phyloP scores from a whole-genome alignment of 2,888 invertebrate species.

The Spilosoma lubricipeda region DNA sequence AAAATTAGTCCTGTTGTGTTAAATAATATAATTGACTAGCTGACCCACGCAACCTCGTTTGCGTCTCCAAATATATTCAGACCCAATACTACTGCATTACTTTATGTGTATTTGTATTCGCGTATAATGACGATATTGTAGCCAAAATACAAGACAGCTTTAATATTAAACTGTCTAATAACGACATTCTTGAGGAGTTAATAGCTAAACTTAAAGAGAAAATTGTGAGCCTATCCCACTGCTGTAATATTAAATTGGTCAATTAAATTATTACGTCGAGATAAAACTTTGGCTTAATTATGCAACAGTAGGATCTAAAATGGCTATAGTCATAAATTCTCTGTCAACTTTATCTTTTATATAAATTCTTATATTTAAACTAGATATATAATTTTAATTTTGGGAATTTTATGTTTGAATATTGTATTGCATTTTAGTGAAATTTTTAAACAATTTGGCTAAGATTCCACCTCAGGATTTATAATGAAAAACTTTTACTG shows the following conservation, averaged over 20 bases:
- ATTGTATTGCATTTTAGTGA: neutral
- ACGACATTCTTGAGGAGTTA: neutral
- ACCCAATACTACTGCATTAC: neutral
- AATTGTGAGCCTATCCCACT: neutral
- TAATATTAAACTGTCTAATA: neutral
- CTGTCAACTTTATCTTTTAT: neutral
- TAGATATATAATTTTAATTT: neutral
- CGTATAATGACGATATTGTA: neutral
- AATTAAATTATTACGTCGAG: conserved; percentile 39
- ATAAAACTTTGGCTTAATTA: conserved; percentile 38
- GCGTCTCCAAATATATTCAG: too few relatives aligned
- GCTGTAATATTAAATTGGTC: conserved; percentile 16
- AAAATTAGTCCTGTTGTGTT: neutral
- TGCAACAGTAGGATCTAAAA: conserved; percentile 22
- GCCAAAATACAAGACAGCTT: neutral
- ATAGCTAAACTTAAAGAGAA: neutral
- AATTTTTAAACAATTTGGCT: neutral
- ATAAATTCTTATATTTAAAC: conserved; percentile 1
- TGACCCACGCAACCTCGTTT: too few relatives aligned
- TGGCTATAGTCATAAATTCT: conserved; percentile 2
- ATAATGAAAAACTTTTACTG: neutral
- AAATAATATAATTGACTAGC: neutral
- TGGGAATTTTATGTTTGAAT: neutral
- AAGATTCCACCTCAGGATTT: neutral
- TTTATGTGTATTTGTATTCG: too few relatives aligned